Evolutionary conservation across 2,113 vertebrate species (phyloP).

Genomic region (Falco punctatus): DNA sequence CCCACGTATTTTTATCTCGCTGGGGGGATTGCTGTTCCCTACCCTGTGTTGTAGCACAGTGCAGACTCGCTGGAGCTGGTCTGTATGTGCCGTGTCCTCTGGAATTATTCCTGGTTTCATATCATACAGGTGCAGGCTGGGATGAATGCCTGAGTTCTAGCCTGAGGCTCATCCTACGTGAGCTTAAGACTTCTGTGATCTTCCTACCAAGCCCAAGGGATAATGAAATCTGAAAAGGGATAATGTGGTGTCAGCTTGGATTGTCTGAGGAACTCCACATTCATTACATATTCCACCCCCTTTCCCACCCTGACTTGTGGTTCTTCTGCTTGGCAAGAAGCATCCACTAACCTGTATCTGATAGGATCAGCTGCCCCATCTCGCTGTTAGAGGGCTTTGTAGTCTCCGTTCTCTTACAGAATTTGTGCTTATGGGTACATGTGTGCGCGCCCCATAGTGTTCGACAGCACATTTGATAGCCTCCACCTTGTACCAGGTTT

Average conservation of each 20-base stretch:
- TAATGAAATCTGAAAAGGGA: background rate
- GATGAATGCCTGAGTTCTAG: background rate
- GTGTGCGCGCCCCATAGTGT: fast-evolving
- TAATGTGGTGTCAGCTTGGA: background rate
- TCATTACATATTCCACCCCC: background rate
- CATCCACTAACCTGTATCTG: background rate
- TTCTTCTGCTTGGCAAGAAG: background rate
- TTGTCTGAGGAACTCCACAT: background rate
- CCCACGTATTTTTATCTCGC: background rate
- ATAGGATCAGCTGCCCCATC: background rate
- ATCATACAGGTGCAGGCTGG: background rate
- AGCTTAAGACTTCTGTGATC: background rate
- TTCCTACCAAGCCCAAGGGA: background rate
- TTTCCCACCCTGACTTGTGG: background rate
- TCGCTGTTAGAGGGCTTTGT: background rate
- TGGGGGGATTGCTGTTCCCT: background rate
- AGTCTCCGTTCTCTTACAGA: background rate
- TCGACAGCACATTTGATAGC: background rate
- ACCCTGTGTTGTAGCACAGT: too few species aligned
- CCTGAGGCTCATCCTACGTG: background rate
- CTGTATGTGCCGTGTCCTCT: background rate
- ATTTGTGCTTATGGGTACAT: fast-evolving
- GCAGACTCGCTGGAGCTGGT: background rate
- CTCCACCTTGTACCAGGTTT: background rate
- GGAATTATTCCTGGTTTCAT: background rate